phyloP scores from a whole-genome alignment of 2,888 invertebrate species.

The Lasioglossum zephyrum region DNA sequence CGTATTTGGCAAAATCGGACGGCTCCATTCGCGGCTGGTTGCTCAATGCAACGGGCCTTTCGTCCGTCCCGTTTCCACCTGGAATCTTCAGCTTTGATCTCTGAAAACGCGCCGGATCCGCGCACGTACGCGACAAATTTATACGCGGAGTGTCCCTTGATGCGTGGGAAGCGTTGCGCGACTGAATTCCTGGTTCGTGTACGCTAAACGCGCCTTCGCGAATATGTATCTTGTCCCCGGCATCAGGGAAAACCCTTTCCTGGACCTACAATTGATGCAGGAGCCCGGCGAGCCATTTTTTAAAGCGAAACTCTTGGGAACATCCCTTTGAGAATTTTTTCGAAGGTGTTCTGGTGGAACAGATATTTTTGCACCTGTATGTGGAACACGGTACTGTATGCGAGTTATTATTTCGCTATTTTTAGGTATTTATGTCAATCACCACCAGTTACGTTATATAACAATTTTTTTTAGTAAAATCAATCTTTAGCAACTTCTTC shows the following conservation, averaged over 20 bases:
- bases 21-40: constrained; percentile 78
- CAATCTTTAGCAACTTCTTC: neutral
- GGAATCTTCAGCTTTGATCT: constrained; percentile 63
- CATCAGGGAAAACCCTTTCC: neutral
- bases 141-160: constrained; percentile 14
- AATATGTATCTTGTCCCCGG: neutral
- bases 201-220: neutral
- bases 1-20: constrained; percentile 82
- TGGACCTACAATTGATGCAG: neutral
- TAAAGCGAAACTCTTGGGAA: neutral
- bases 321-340: neutral
- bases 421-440: too few species aligned
- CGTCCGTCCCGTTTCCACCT: constrained; percentile 58
- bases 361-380: too few species aligned
- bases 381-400: too few species aligned
- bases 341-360: neutral
- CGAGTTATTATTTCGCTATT: too few species aligned
- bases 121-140: constrained; percentile 43
- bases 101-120: constrained; percentile 38
- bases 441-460: too few species aligned
- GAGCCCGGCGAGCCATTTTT: neutral
- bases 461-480: too few species aligned
- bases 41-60: constrained; percentile 74
- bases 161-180: constrained; percentile 23
- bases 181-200: constrained; percentile 6